Base-by-base conservation (phyloP, 2,888 invertebrate genomes). In the Acronicta psi region DNA sequence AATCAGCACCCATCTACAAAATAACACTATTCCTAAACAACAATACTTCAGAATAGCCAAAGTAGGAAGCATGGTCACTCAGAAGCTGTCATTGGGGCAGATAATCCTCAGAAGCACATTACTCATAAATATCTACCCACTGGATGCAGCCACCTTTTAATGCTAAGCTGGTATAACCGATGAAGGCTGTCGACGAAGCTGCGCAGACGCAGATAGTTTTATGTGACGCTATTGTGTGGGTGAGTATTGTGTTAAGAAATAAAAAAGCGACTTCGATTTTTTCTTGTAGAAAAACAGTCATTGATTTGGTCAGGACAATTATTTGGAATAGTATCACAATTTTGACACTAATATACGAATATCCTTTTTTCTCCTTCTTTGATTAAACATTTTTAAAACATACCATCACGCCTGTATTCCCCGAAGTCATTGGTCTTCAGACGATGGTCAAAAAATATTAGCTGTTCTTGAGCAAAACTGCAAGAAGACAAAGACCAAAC, bases 101-200 rank as follows among this genome's bases (percentile, higher is more conserved):
- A 75, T 81, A 74, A 80, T 77, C 77, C 74, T 59, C 59, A 29
- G 16, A 25, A 46, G 51, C 47, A 43, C 68, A 80, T 80, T 68
- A 76, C 46, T 81, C 77, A 82, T 74, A 69, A 69, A 69, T 72
- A 73, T 69, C 65, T 63, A 36, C 72, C 68, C 60, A 67, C 73
- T 55, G 52, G 45, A 58, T 59, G 46, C 55, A 66, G 53, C 67
- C 47, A 49, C 54, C 58, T 81, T 85, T 86, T 88, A 91, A 90
- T 89, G 88, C 80, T 90, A 90, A 91, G 90, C 90, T 86, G 68
- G 59, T 78, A 78, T 87, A 86, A 89, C 79, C 65, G 86, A 89
- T 89, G 79, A 84, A 64, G 68, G 82, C 87, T 87, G 85, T 89
- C 84, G 75, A 82, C 84, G 83, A 41, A 71, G 8, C 31, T 51